phyloP scores from a whole-genome alignment of 2,797 vertebrate species.

The Sphaeramia orbicularis region DNA sequence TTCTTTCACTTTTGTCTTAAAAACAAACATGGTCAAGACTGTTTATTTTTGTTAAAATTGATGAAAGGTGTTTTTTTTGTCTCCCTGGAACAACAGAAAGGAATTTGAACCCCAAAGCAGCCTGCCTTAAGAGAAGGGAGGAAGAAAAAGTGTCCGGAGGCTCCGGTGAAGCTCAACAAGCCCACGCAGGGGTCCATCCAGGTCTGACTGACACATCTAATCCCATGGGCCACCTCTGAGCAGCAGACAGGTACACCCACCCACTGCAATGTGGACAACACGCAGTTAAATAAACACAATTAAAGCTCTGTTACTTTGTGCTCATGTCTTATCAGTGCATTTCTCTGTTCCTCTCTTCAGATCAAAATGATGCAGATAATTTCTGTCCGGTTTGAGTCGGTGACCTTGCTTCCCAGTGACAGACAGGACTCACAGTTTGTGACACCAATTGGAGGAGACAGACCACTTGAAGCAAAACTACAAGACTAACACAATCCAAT shows the following conservation, averaged over 20 bases:
- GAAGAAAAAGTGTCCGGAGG: slow-evolving; percentile 92
- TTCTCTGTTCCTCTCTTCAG: slow-evolving; percentile 64
- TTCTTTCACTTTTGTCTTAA: too few relatives aligned
- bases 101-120: slow-evolving; percentile 98
- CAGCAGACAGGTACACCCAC: slow-evolving; percentile 20
- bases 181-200: slow-evolving; percentile 91
- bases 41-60: neutral
- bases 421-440: slow-evolving; percentile 91
- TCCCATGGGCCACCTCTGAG: slow-evolving; percentile 95
- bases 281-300: too few relatives aligned
- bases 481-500: slow-evolving; percentile 88
- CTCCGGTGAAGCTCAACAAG: slow-evolving; percentile 88
- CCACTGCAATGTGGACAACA: too few relatives aligned
- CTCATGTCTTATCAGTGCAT: slow-evolving; percentile 19
- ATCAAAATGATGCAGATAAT: slow-evolving; percentile 85
- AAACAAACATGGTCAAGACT: neutral
- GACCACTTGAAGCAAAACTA: slow-evolving; percentile 93
- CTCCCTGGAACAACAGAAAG: slow-evolving; percentile 84
- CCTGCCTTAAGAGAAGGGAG: slow-evolving; percentile 97
- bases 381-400: slow-evolving; percentile 89
- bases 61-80: too few relatives aligned
- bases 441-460: slow-evolving; percentile 92
- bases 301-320: neutral
- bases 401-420: slow-evolving; percentile 93
- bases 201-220: slow-evolving; percentile 88